Evolutionary conservation across 2,888 invertebrate genomes (phyloP), one percentile per base, ranked within the genome.

Genomic region (Actias luna): DNA sequence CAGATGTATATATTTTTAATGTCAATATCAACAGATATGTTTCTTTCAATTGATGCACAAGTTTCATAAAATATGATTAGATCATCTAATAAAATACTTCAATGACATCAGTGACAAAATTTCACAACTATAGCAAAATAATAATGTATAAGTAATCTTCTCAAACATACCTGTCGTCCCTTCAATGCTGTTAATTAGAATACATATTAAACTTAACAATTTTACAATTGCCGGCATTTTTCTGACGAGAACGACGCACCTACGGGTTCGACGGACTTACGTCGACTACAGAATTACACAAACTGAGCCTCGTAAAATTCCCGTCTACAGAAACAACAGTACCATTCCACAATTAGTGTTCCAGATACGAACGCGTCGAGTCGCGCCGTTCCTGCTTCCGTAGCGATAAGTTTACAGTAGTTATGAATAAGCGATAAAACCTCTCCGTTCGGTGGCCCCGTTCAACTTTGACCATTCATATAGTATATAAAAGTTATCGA

Each of bases 351-450:
- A 50, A 50, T 50, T 69, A 68, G 75, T 78, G 87, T 73, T 80
- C 84, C 76, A 83, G 80, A 82, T 85, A 83, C 70, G 64, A 72
- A 18, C 8, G 18, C n/a, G 25, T 25, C 10, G 12, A 8, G 25
- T 16, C 25, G 46, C 46, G 22, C 46, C 67, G 72, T 71, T 80
- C 74, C 72, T 76, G 75, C 79, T 84, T 85, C 87, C 86, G 80
- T 79, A 68, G 63, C 80, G 88, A 88, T 89, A 89, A 88, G 75
- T 76, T 80, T 12, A 46, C 46, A 46, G 69, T 67, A 58, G 66
- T 68, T 68, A 35, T 58, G 62, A 62, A 64, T 61, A 62, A 67
- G 65, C 60, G 68, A 67, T 68, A 69, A 70, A 71, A 65, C 61
- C 59, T 59, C 27, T 22, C 22, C 22, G 46, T 10, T 2, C 46